Conservation (phyloP, 1,140 invertebrate species). For the Aphaenogaster floridana region DNA sequence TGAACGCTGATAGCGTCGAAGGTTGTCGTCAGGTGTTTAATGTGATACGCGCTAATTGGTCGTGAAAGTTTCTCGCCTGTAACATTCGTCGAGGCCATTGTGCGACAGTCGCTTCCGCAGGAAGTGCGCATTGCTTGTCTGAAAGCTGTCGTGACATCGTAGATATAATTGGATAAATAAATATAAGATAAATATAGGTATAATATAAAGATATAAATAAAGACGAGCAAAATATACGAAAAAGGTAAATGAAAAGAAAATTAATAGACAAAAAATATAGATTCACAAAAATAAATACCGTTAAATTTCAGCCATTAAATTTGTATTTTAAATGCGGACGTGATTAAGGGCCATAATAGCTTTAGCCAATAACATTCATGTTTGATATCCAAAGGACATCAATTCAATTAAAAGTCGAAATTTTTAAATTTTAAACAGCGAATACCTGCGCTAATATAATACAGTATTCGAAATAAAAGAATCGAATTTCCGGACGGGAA, state of each 20-base stretch:
- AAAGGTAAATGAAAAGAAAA: background rate
- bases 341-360: background rate
- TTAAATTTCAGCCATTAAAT: background rate
- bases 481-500: background rate
- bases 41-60: constrained; percentile 29
- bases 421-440: background rate
- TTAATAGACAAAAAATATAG: background rate
- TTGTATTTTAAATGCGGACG: background rate
- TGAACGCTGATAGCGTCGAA: constrained; percentile 27
- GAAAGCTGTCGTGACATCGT: background rate
- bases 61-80: constrained; percentile 5
- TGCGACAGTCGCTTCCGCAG: background rate
- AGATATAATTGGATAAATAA: background rate
- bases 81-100: background rate
- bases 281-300: background rate
- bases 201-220: background rate
- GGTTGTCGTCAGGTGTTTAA: constrained; percentile 8
- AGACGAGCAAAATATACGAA: background rate
- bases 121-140: background rate
- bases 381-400: background rate
- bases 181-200: background rate
- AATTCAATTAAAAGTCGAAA: background rate
- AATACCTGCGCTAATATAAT: background rate
- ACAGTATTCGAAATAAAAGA: background rate
- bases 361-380: background rate